Conservation (phyloP, 2,888 invertebrate species). For the Cerastis rubricosa region DNA sequence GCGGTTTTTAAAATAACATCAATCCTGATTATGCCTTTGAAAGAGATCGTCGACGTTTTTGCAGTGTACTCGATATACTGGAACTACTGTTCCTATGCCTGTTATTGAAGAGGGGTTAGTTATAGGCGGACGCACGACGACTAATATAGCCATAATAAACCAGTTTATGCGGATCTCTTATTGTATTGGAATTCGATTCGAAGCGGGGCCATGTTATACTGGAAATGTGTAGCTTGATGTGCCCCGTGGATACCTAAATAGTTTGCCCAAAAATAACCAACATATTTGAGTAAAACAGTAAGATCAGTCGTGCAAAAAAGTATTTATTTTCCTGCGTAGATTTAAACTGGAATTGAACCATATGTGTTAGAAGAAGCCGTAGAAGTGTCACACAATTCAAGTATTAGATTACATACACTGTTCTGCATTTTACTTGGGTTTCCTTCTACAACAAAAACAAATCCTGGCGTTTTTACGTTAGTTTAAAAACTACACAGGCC, state of each 20-base stretch:
- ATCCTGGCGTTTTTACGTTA: background rate
- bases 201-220: no score
- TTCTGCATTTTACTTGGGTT: background rate
- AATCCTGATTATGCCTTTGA: background rate
- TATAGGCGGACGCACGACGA: background rate
- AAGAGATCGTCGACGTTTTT: background rate
- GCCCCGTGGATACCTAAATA: no score
- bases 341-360: background rate
- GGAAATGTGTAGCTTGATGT: no score
- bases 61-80: background rate
- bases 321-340: background rate
- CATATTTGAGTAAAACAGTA: background rate
- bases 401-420: background rate
- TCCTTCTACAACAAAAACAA: background rate
- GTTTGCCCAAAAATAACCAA: no score
- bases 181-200: no score
- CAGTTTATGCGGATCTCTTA: no score
- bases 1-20: background rate
- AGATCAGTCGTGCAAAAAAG: background rate
- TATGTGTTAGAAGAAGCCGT: background rate
- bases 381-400: background rate
- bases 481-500: constrained; percentile 2
- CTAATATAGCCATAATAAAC: no score
- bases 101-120: background rate
- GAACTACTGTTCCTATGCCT: background rate